Percentiles rank a stretch among this genome's conserved stretches.
Conservation (phyloP, 2,113 vertebrate species). For the Lonchura striata region DNA sequence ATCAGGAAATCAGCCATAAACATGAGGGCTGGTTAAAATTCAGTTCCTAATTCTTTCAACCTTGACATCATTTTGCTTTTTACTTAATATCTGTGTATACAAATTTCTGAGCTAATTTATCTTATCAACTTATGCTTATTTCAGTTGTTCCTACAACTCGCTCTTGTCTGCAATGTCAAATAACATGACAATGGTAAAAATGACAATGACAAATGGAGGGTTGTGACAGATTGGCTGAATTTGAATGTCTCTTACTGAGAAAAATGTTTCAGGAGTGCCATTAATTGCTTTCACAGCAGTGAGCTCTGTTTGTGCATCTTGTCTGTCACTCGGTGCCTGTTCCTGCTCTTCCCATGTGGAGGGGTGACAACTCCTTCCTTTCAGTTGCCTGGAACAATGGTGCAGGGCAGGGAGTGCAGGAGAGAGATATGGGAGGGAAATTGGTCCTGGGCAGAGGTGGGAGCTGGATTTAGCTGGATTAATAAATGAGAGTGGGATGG, state of each 20-base stretch:
- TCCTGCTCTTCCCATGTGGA: not conserved
- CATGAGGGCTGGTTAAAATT: constrained; percentile 58
- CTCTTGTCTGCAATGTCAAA: constrained; percentile 29
- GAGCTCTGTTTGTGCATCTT: constrained; percentile 48
- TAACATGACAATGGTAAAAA: constrained; percentile 45
- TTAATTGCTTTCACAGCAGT: constrained; percentile 46
- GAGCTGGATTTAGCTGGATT: not conserved
- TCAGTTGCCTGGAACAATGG: not conserved
- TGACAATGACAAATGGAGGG: constrained; percentile 46
- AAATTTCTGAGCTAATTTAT: constrained; percentile 56
- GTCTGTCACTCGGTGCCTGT: constrained; percentile 34
- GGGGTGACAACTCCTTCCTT: not conserved
- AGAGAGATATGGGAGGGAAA: not conserved
- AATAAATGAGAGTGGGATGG: not conserved
- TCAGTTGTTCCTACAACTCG: constrained; percentile 19
- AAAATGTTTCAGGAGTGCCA: constrained; percentile 30
- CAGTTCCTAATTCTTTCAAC: constrained; percentile 60
- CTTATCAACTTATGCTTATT: constrained; percentile 39
- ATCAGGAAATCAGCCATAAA: constrained; percentile 61
- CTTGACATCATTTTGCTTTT: constrained; percentile 52
- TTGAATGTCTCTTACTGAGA: constrained; percentile 32
- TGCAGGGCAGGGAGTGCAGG: not conserved
- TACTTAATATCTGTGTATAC: constrained; percentile 52
- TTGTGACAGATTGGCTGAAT: constrained; percentile 57
- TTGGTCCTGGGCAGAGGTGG: not conserved